Base-by-base conservation (phyloP, 2,888 invertebrate species). In the Axea sp. region DNA sequence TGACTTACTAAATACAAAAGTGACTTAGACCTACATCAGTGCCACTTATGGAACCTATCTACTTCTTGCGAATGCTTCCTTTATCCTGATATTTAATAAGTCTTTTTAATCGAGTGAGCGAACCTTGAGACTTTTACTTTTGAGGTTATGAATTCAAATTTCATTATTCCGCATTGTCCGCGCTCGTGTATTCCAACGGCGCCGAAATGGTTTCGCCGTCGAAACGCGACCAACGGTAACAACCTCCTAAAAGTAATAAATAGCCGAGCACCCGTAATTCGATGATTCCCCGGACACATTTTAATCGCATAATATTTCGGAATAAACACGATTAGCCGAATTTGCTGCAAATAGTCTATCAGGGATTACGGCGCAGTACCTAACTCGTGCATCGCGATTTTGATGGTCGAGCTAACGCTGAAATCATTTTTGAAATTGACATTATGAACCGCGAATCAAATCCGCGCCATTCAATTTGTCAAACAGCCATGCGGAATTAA, bases 281-380 rank as follows among this genome's bases (percentile, higher is more conserved):
- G 67, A 49, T 59, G 33, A 68, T 68, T 49, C 26, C 17, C 41
- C 49, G 30, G 28, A 28, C 49, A 49, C 57, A 59, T 49, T 67
- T 73, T 67, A 73, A 73, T 73, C 45, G 60, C 39, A 51, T 68
- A 62, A 73, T 68, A 68, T 67, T 73, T 73, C 55, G 62, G 59
- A 17, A 35, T 43, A 43, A 60, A 55, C 31, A 53, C 51, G 68
- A 62, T 73, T 73, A 68, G 68, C 73, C 55, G 45, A 68, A 68
- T 68, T 68, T 55, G 57, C 35, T 26, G 39, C 47, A 17, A 41
- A 37, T 43, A 57, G 64, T 73, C 57, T 57, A 68, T 73, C 64
- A 73, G 62, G 37, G 62, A 73, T 73, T 73, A 73, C 49, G 19
- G 31, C 45, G 51, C 67, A 72, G 41, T 72, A 49, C 55, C 47